These are phyloP conservation scores for Pipa parva DNA, from an alignment of 2,113 vertebrate genomes.

Conservation along the genomic window DNA sequence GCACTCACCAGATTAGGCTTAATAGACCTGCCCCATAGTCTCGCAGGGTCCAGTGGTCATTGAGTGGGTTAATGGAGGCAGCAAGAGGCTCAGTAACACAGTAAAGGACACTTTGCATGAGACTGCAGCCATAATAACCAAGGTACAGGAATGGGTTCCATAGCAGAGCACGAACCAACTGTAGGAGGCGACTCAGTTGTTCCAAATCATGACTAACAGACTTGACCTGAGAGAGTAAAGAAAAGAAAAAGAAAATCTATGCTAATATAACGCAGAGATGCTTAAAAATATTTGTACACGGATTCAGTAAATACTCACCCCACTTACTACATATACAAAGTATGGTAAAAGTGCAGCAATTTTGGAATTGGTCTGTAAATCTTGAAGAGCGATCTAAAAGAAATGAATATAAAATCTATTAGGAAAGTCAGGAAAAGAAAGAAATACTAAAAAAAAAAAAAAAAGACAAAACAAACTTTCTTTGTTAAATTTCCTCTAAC, in stretches of 20 bases:
- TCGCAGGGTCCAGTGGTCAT: slow-evolving; percentile 90
- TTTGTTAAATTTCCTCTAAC: neutral
- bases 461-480: neutral
- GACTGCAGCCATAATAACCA: slow-evolving; percentile 81
- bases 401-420: neutral
- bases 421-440: too few relatives aligned
- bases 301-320: slow-evolving; percentile 61
- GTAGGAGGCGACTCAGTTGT: slow-evolving; percentile 83
- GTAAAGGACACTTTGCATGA: slow-evolving; percentile 89
- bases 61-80: slow-evolving; percentile 92
- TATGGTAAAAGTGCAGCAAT: slow-evolving; percentile 86
- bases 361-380: slow-evolving; percentile 88
- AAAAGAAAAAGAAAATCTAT: neutral
- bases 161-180: slow-evolving; percentile 84
- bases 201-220: slow-evolving; percentile 87
- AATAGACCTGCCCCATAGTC: slow-evolving; percentile 85
- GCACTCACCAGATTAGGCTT: slow-evolving; percentile 80
- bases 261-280: neutral
- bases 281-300: neutral
- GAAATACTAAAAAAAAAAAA: neutral
- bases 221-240: slow-evolving; percentile 68
- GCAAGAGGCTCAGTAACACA: slow-evolving; percentile 88
- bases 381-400: slow-evolving; percentile 77
- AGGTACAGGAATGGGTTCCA: slow-evolving; percentile 86
- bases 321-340: slow-evolving; percentile 89